phyloP scores from a whole-genome alignment of 23 tunicate genomes.

The Corella eumyota region DNA sequence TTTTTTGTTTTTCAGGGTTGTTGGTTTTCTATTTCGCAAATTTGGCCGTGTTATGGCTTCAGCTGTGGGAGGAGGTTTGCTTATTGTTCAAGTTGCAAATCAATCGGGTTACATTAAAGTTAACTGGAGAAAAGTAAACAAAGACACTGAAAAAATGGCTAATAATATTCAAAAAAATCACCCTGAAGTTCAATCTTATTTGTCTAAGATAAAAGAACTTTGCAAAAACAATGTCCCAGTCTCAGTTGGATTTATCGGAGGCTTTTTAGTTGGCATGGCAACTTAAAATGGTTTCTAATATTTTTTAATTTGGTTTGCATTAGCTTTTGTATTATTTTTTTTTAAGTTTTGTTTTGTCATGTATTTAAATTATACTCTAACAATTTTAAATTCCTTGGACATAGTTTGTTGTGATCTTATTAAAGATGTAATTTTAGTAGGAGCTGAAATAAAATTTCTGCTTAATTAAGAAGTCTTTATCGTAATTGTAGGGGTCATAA shows the following conservation, averaged over 20 bases:
- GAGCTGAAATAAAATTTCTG: too few species aligned
- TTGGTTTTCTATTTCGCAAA: conserved; percentile 29
- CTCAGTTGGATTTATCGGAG: not conserved
- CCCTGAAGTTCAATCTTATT: not conserved
- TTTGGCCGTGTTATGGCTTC: conserved; percentile 54
- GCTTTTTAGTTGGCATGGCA: not conserved
- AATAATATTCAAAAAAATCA: not conserved
- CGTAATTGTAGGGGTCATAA: too few species aligned
- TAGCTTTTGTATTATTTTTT: too few species aligned
- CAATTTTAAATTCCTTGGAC: too few species aligned
- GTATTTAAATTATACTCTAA: too few species aligned
- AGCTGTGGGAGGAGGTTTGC: conserved; percentile 65
- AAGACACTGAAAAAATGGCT: conserved; percentile 22
- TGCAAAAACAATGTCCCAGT: not conserved
- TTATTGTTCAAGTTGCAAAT: conserved; percentile 50
- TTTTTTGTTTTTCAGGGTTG: conserved; percentile 17
- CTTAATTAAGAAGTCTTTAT: too few species aligned
- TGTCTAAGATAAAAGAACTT: not conserved
- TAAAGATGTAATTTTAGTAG: too few species aligned
- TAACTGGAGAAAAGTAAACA: conserved; percentile 42
- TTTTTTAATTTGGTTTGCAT: too few species aligned
- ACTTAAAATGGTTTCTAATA: not conserved
- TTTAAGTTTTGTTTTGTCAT: too few species aligned
- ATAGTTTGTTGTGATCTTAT: too few species aligned
- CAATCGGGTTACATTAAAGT: conserved; percentile 56